These are phyloP conservation scores for Tapirus terrestris DNA, from an alignment of 2,113 vertebrate species.

Conservation along the genomic window DNA sequence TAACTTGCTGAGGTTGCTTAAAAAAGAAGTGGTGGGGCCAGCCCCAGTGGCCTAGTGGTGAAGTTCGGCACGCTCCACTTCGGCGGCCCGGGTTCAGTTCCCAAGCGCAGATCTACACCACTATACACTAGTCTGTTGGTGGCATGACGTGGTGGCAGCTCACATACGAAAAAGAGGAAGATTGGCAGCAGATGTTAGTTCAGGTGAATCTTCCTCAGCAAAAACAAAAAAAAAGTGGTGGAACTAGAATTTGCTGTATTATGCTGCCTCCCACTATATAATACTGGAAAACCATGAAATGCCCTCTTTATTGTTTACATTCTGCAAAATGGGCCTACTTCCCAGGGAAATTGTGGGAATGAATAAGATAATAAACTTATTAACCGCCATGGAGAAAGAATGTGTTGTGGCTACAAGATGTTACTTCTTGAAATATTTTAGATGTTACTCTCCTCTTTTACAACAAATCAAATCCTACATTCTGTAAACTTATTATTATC, in stretches of 20 bases:
- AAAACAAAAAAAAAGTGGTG: background rate
- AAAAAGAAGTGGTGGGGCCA: background rate
- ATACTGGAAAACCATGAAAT: background rate
- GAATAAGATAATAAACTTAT: background rate
- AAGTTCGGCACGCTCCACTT: no score
- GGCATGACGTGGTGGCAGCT: no score
- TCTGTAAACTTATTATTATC: background rate
- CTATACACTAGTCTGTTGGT: no score
- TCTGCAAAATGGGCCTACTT: background rate
- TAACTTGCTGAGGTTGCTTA: background rate
- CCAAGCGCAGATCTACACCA: no score
- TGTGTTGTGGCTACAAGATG: background rate
- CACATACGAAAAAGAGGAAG: no score
- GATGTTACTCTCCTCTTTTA: background rate
- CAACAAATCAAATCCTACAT: background rate
- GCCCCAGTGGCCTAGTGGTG: no score
- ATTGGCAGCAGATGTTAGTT: no score
- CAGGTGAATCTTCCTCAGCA: no score
- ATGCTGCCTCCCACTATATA: background rate
- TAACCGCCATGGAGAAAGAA: background rate
- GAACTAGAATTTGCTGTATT: background rate
- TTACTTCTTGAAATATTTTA: background rate
- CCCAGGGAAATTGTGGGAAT: background rate
- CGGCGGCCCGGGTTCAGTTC: no score
- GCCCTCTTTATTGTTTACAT: background rate